Base-by-base conservation (phyloP, 2,888 invertebrate genomes). In the Drosophila helvetica region DNA sequence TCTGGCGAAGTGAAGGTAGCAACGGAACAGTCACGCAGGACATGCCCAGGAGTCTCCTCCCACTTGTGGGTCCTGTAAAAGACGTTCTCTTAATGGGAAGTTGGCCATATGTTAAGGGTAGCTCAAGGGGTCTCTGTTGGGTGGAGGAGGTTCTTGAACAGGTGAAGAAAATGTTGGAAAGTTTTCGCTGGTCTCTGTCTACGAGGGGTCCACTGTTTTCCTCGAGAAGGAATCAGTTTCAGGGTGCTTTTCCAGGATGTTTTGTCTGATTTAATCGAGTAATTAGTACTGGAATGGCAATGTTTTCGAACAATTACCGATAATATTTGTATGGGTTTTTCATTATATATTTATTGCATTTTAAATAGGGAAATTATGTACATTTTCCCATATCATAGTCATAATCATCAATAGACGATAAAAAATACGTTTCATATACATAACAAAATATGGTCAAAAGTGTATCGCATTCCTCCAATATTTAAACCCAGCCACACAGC, bases 31-130 rank as follows among this genome's bases (percentile, higher is more conserved):
- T 67, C 58, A 68, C 67, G 67, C 30, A 45, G n/a, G n/a, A n/a
- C 38, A 38, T 38, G 61, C 19, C 47, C 42, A 7, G 42, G 55
- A 15, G 38, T 38, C 38, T 38, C 55, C 65, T 55, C 12, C 9
- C 65, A 55, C 30, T 33, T 12, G 45, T 45, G 30, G 17, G 12
- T 25, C 51, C 19, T 30, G 48, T 45, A 12, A 50, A 50, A 64
- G 65, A 66, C 65, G 64, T 18, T 55, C 65, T 45, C 7, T 65
- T 66, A 65, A 65, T 56, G 66, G 66, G 66, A 66, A 66, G 50
- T 66, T 56, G 19, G 56, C 56, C 66, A 66, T 65, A 66, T 66
- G 66, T 50, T 57, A 5, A n/a, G 43, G 19, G 66, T 38, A n/a
- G 38, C 38, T 38, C 38, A 38, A n/a, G 38, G n/a, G 38, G 38